A percentile compares a stretch with the other conserved stretches of the same genome.
Conservation (phyloP, 2,113 vertebrate species). For the Micronycteris hirsuta region DNA sequence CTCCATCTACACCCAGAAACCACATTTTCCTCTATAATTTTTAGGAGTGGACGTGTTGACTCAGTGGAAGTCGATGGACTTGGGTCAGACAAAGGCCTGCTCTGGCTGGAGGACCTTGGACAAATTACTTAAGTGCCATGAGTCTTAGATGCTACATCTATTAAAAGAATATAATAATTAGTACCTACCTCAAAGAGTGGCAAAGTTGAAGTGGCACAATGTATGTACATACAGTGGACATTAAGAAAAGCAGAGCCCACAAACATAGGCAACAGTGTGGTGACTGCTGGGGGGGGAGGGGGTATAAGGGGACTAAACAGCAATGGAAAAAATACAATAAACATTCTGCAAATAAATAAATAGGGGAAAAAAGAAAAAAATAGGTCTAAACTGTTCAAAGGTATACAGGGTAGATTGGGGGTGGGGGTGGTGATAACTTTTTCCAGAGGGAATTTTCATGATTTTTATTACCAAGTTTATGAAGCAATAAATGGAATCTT, state of each 20-base stretch:
- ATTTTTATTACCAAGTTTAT: no score
- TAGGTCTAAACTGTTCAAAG: no score
- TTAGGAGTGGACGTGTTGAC: background rate
- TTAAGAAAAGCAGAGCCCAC: background rate
- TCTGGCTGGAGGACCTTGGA: background rate
- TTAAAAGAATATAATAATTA: slow-evolving; percentile 2
- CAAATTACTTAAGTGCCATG: background rate
- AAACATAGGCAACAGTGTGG: no score
- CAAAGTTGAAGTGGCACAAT: background rate
- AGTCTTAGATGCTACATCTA: background rate
- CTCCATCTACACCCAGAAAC: background rate
- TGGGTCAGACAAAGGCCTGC: background rate
- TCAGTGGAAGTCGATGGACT: background rate
- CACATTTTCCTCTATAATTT: background rate
- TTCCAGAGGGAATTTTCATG: no score
- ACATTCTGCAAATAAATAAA: no score
- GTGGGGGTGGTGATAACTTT: no score
- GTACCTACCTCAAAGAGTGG: background rate
- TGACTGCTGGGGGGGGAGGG: no score
- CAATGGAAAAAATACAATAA: no score
- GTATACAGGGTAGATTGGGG: no score
- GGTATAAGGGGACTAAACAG: no score
- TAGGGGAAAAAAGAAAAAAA: no score
- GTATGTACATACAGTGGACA: background rate
- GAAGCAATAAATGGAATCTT: no score